Base-by-base conservation (phyloP, 2,797 vertebrate species). In the Schizothorax lantsangensis region DNA sequence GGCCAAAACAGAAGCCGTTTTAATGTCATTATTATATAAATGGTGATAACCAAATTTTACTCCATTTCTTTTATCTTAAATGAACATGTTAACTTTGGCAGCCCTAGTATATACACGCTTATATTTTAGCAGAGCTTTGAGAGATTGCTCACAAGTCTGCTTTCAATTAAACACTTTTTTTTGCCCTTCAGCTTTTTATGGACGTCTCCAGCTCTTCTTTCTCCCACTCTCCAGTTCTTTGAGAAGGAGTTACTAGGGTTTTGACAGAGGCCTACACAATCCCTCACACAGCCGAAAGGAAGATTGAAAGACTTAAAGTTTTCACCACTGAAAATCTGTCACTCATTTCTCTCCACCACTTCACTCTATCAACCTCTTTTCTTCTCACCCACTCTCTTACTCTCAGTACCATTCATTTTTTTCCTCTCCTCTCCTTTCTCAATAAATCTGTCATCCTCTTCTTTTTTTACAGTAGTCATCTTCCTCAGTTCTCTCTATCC, bases 321-420 rank as follows among this genome's bases (percentile, higher is more conserved):
- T 90, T 68, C 90, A 91, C 86, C 92, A 90, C 92, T 90, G 92
- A 92, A 90, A 88, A 89, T 89, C 93, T 94, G 93, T 94, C 94
- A 92, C 88, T 94, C 92, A 92, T 81, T 88, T 80, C 78, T 86
- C 84, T 8, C 71, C 40, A 73, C 38, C 52, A 79, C 78, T 73
- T 79, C 66, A 79, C 40, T 86, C 26, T 47, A 73, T 81, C 78
- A 85, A 68, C 40, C 77, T 54, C 30, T 33, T 81, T 85, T 89
- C 90, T 87, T 64, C 66, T 85, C 77, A 85, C 77, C 75, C 84
- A 81, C 75, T 85, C 64, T 54, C 21, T 33, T 72, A 72, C 45
- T 78, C 59, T 47, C 83, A 78, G 21, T 54, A 49, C 59, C 3
- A 68, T 81, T 81, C 43, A 26, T 64, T 71, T 81, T 62, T n/a